phyloP scores from a whole-genome alignment of 2,888 invertebrate species.

The Himalopsyche anomala region DNA sequence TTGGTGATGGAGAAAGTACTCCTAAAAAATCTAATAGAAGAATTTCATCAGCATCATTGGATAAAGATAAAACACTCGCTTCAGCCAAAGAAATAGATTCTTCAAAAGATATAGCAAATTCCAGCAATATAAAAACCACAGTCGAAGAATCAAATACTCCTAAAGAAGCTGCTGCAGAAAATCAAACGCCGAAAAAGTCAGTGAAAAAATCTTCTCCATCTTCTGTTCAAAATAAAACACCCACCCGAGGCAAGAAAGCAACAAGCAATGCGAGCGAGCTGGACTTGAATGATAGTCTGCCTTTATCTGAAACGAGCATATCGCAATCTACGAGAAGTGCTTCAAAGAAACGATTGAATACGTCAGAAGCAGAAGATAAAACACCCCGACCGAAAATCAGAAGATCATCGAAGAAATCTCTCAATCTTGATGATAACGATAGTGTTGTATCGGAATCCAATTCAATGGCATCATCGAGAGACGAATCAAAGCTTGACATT shows the following conservation, averaged over 20 bases:
- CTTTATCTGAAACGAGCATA: constrained; percentile 51
- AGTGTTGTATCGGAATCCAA: constrained; percentile 59
- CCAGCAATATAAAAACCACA: neutral
- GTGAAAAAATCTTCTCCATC: neutral
- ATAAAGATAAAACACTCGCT: constrained; percentile 68
- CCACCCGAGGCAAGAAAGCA: neutral
- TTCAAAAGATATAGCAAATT: constrained; percentile 64
- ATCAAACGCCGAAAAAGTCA: neutral
- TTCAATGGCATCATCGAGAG: constrained; percentile 53
- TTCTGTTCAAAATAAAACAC: neutral
- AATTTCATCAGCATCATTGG: constrained; percentile 73
- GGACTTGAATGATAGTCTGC: constrained; percentile 62
- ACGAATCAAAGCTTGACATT: constrained; percentile 48
- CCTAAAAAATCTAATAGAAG: constrained; percentile 66
- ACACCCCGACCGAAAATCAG: constrained; percentile 10
- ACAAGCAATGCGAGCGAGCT: neutral
- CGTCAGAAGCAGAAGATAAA: neutral
- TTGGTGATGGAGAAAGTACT: neutral
- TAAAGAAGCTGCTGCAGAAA: neutral
- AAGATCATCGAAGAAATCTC: neutral
- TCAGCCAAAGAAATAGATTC: constrained; percentile 69
- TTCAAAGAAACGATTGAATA: constrained; percentile 48
- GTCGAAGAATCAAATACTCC: neutral
- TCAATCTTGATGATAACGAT: constrained; percentile 46
- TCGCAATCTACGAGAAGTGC: constrained; percentile 60